These are phyloP conservation scores for Anthoscopus minutus DNA, from an alignment of 2,113 vertebrate species.

Conservation along the genomic window DNA sequence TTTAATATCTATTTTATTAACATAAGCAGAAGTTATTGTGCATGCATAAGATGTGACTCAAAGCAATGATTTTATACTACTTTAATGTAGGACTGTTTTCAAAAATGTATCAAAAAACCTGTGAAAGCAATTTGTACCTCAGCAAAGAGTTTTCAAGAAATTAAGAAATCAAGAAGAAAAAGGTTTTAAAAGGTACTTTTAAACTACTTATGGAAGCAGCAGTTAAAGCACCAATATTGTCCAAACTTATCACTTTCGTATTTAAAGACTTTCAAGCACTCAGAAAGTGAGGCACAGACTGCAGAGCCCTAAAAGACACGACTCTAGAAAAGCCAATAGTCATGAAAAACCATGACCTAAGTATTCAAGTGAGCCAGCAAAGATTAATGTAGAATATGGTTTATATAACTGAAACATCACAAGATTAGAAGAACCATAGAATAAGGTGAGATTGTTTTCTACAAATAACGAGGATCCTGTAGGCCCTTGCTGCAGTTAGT, in stretches of 20 bases:
- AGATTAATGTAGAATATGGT: neutral
- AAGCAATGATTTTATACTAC: neutral
- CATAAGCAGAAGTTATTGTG: neutral
- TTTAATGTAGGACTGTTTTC: neutral
- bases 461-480: neutral
- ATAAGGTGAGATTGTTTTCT: neutral
- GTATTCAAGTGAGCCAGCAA: neutral
- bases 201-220: neutral
- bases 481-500: neutral
- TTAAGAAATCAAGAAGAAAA: neutral
- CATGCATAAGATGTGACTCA: neutral
- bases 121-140: neutral
- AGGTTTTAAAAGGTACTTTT: neutral
- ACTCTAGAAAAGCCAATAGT: neutral
- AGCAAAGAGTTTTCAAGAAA: neutral
- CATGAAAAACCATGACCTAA: neutral
- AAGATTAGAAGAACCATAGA: neutral
- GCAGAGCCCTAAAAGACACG: neutral
- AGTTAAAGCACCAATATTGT: neutral
- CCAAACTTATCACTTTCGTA: neutral
- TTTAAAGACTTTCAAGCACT: neutral
- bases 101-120: neutral
- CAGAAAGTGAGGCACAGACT: neutral
- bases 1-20: neutral
- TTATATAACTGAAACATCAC: neutral